Base-by-base conservation (phyloP, 1,140 invertebrate genomes). In the Apis mellifera region DNA sequence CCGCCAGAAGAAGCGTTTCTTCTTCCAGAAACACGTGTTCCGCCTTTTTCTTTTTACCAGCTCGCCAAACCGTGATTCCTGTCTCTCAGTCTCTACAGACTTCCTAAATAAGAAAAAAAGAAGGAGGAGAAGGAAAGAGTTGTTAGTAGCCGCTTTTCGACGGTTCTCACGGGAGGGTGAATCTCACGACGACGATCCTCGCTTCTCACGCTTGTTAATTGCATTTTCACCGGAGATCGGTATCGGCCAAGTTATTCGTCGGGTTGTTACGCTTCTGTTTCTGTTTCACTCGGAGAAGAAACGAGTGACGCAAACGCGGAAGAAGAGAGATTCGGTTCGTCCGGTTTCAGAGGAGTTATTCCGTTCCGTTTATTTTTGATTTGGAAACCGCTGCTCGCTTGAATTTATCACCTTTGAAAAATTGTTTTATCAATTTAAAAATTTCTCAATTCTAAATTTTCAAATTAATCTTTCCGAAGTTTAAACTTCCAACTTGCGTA, bases 11-110 rank as follows among this genome's bases (percentile, higher is more conserved):
- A 60, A 64, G 42, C 26, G 60, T 42, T 77, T 32, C 32, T 77
- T 32, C 64, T 70, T 77, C 54, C 26, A 70, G 80, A 64, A 73
- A 77, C 79, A 82, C 73, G 79, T 73, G 78, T 75, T 48, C 21
- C 70, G 81, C 64, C 60, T 66, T 64, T 65, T 59, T 60, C 69
- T 75, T 74, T 26, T 69, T 32, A 68, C 19, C 83, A 60, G 71
- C 57, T 54, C 80, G 50, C 59, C 75, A 75, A 78, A 55, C 71
- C 72, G 78, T 84, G 72, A 80, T 84, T 84, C 71, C 78, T 59
- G 65, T 81, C 78, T 76, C 73, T 71, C 71, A 57, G n/a, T n/a
- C n/a, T 69, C 66, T 84, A 62, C 5, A 7, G 11, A 78, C 60
- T 62, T 59, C 54, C 48, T 73, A 68, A 77, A 82, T 23, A 60